Conservation (phyloP, 2,888 invertebrate genomes). For the Therioaphis trifolii region DNA sequence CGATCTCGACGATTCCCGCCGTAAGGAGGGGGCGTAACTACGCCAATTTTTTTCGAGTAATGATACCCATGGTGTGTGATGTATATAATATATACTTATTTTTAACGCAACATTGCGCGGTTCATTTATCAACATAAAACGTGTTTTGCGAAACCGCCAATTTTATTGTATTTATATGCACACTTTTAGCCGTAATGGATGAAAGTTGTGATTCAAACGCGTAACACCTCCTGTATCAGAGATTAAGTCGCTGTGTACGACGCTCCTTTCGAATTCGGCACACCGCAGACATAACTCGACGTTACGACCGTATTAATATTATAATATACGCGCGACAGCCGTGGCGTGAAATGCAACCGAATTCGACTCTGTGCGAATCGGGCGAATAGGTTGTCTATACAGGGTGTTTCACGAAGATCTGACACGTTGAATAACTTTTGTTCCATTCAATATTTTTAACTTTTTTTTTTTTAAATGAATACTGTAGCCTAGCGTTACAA, state of each 20-base stretch:
- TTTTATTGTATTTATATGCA: neutral
- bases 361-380: neutral
- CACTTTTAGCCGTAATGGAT: neutral
- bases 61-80: too few species aligned
- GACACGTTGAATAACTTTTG: too few species aligned
- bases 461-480: too few species aligned
- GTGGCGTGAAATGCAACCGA: neutral
- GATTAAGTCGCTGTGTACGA: neutral
- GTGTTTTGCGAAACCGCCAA: neutral
- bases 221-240: neutral
- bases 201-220: neutral
- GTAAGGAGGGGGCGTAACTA: too few species aligned
- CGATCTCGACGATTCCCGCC: too few species aligned
- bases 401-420: too few species aligned
- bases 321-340: neutral
- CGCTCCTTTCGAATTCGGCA: slow-evolving; percentile 5
- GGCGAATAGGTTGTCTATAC: too few species aligned
- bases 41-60: too few species aligned
- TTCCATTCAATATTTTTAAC: too few species aligned
- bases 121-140: neutral
- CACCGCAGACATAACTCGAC: neutral
- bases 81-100: too few species aligned
- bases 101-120: neutral
- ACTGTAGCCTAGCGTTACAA: too few species aligned
- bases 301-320: neutral